Percentiles rank a stretch among this genome's conserved stretches.
Conservation (phyloP, 2,113 vertebrate species). For the Microtus pennsylvanicus region DNA sequence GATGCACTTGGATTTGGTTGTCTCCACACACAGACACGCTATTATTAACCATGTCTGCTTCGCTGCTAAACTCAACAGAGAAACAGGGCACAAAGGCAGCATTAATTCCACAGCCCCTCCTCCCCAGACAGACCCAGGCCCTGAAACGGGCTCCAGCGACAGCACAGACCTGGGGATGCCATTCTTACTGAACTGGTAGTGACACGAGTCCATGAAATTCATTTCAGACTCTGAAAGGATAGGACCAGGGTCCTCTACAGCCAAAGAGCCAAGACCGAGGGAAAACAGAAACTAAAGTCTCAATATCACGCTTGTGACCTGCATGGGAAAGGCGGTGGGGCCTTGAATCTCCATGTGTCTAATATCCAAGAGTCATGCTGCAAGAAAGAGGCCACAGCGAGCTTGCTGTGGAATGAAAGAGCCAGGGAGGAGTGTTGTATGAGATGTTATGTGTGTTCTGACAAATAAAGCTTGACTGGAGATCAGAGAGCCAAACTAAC, state of each 20-base stretch:
- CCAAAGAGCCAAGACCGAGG: background rate
- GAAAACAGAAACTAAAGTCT: background rate
- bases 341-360: background rate
- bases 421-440: background rate
- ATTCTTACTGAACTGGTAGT: slow-evolving; percentile 18
- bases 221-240: slow-evolving; percentile 62
- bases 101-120: background rate
- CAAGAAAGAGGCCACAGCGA: rapidly evolving
- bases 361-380: background rate
- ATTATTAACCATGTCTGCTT: background rate
- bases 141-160: background rate
- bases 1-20: rapidly evolving
- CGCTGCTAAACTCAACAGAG: background rate
- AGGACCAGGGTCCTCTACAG: slow-evolving; percentile 18
- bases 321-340: background rate
- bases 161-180: background rate
- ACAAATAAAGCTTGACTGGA: too few relatives aligned
- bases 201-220: slow-evolving; percentile 59
- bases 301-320: background rate
- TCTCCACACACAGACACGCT: background rate
- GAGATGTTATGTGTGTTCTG: too few relatives aligned
- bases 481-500: too few relatives aligned
- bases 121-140: background rate
- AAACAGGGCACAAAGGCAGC: background rate
- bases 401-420: background rate